Evolutionary conservation across 2,888 invertebrate species (phyloP), one percentile per base, ranked within the genome.

Genomic region (Oegoconia quadripuncta): DNA sequence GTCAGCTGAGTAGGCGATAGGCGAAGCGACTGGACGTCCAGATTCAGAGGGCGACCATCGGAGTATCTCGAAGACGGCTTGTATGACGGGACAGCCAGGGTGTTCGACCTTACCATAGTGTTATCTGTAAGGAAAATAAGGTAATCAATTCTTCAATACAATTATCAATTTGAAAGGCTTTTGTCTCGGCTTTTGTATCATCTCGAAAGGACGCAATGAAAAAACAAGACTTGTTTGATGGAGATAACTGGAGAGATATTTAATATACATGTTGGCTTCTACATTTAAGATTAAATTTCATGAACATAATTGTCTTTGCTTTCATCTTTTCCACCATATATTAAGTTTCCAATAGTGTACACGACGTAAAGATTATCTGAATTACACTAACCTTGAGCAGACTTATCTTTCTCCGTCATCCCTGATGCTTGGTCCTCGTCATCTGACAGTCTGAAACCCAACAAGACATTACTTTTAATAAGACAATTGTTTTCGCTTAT

Each of bases 81-180:
- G 57, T 86, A 88, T 18, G 83, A 76, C 43, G 88, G 86, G 42
- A 87, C 88, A 50, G 87, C 87, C 49, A 88, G 70, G 50, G 87
- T 88, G 65, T 88, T 86, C 52, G 83, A 83, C 52, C 83, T 84
- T 81, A 86, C 74, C 84, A 84, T 84, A 73, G 84, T 82, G 75
- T 79, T 71, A 62, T 86, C 88, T 88, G 79, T 2, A 77, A 78
- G 45, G 2, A 32, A 18, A 40, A 22, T n/a, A n/a, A n/a, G n/a
- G n/a, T n/a, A 23, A 9, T 6, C n/a, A 23, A 8, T 3, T 3
- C 9, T 23, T 7, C 23, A 23, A 4, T 9, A 9, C 23, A 23
- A 7, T 7, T 4, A 18, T 18, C 7, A 18, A 18, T 18, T 18
- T 18, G 18, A 18, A 18, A 18, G 18, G 7, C n/a, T n/a, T n/a